These are phyloP conservation scores for Prosapia bicincta DNA, from an alignment of 2,888 invertebrate species.

Conservation along the genomic window DNA sequence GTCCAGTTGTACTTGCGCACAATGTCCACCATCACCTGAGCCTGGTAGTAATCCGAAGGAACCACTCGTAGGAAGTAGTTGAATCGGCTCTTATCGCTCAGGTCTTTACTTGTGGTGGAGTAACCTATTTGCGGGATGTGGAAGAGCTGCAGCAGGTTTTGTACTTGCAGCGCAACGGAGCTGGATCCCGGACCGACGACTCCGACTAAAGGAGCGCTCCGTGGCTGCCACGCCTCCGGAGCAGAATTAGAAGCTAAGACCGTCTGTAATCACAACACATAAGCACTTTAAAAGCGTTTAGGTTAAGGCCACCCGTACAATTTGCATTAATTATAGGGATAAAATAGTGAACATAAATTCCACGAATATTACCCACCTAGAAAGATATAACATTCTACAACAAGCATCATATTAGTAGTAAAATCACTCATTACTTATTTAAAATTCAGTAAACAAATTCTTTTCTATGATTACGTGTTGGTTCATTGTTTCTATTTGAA, in stretches of 20 bases:
- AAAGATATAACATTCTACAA: no score
- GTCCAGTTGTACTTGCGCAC: constrained; percentile 70
- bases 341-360: no score
- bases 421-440: no score
- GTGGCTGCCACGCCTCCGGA: background rate
- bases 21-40: constrained; percentile 66
- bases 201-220: constrained; percentile 30
- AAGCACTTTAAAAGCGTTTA: no score
- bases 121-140: constrained; percentile 67
- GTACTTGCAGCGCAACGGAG: constrained; percentile 67
- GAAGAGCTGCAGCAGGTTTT: constrained; percentile 67
- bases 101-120: constrained; percentile 71
- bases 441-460: no score
- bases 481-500: no score
- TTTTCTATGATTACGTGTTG: no score
- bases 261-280: no score
- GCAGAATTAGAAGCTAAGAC: background rate
- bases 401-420: no score
- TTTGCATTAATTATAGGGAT: no score
- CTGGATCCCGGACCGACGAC: constrained; percentile 74
- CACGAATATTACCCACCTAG: no score
- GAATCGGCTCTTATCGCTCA: constrained; percentile 70
- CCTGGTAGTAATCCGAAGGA: constrained; percentile 74
- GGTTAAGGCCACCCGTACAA: no score
- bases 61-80: constrained; percentile 75